Percentiles rank a stretch among this genome's conserved stretches.
Conservation (phyloP, 2,888 invertebrate genomes). For the Lycaena phlaeas region DNA sequence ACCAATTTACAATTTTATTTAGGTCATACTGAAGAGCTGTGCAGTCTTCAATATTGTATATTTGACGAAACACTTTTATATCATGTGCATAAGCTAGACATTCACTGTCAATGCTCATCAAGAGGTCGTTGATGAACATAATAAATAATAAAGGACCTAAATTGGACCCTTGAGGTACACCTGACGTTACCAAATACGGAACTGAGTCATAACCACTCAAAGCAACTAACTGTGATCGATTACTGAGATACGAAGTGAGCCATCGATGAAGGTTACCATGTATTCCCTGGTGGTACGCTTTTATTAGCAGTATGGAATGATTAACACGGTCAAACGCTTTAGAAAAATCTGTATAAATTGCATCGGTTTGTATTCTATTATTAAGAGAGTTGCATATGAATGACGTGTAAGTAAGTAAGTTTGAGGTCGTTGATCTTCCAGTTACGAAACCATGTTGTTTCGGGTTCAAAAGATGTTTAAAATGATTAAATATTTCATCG, state of each 20-base stretch:
- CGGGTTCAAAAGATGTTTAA: not conserved
- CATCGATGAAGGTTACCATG: not conserved
- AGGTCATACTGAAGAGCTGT: not conserved
- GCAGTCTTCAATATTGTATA: not conserved
- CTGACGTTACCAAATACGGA: not conserved
- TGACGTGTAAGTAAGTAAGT: conserved; percentile 1
- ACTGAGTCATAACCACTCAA: conserved; percentile 1
- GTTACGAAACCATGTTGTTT: conserved; percentile 6
- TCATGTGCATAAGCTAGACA: conserved; percentile 7
- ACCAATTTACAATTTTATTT: not conserved
- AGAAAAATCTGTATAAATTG: conserved; percentile 3
- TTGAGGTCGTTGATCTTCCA: conserved; percentile 2
- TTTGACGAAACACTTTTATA: conserved; percentile 3
- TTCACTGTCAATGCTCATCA: conserved; percentile 2
- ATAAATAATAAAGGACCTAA: conserved; percentile 7
- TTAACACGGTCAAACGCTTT: conserved; percentile 7
- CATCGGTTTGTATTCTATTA: not conserved
- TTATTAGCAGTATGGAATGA: not conserved
- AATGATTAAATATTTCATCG: conserved; percentile 1
- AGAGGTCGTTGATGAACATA: conserved; percentile 5
- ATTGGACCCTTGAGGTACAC: conserved; percentile 2
- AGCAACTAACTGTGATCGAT: not conserved
- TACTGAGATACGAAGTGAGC: not conserved
- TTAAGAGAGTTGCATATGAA: conserved; percentile 5
- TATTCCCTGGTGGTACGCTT: not conserved